Evolutionary conservation across 2,888 invertebrate genomes (phyloP), one percentile per base, ranked within the genome.

Genomic region (Bhutanitis thaidina): DNA sequence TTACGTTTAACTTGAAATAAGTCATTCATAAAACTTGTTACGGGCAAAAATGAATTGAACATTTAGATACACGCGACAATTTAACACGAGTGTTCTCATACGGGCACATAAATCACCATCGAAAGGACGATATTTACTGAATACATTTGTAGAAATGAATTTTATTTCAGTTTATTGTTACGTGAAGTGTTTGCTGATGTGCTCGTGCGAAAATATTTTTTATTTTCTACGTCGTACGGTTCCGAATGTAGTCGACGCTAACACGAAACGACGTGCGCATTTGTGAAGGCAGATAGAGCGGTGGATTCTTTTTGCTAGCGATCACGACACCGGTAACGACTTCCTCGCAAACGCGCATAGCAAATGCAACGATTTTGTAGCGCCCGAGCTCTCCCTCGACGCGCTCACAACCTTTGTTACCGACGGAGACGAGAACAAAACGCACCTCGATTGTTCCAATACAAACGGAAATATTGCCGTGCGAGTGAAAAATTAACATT

Each of bases 391-490:
- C 64, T 61, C 62, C 48, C 60, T 58, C 65, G 59, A 34, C 56
- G 57, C 60, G 65, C 68, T 45, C n/a, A 27, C 25, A 12, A 9
- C 77, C 74, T 77, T 72, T 73, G 58, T 64, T 57, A 55, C 60
- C 52, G 61, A 64, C 62, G 64, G 57, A 58, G 60, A 63, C 52
- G 71, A 67, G 68, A 67, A 65, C 66, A 70, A 76, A 79, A 77
- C 69, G 70, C 64, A 66, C 70, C 57, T 7, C 77, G 71, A 80
- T 80, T 81, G 79, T 77, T 72, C 71, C 67, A 70, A 77, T 76
- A 74, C 77, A 77, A 80, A 76, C 77, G 74, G 74, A 76, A 80
- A 80, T 75, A 75, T 77, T 74, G 70, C 68, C 59, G 62, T 49
- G 58, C 68, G 66, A 67, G 64, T 70, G 72, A 75, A 81, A 81